Base-by-base conservation (phyloP, 2,113 vertebrate species). In the Carollia perspicillata region DNA sequence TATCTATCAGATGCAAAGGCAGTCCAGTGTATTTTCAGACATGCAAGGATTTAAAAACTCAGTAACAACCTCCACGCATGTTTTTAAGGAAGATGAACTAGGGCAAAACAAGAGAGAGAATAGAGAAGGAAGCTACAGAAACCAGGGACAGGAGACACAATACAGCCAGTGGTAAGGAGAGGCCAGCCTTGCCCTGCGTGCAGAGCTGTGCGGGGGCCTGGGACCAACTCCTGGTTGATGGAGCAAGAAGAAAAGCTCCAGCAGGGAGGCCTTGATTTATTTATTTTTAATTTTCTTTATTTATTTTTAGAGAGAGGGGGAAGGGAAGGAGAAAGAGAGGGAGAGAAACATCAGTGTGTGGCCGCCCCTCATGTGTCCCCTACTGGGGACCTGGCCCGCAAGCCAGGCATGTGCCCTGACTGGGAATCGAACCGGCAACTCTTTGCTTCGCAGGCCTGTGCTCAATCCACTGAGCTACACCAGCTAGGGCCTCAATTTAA, bases 181-280 rank as follows among this genome's bases (percentile, higher is more conserved):
- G 47, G 14, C 6, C 63, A 33, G 63, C 3, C 33, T n/a, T 28
- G 40, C 5, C 4, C 47, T 20, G 17, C 4, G 28, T 60, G 40
- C 33, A 12, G 42, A n/a, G 11, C 37, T 18, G 30, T 16, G 22
- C 23, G 6, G 47, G 37, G 20, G 17, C 40, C 53, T 35, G 74
- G 30, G 33, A 18, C 23, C 11, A 10, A 18, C 6, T 16, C 13
- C 18, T 8, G 1, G 14, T 51, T 8, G 0, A 11, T 3, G 7
- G 17, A 40, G 18, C 5, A 37, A 23, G 58, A 42, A 55, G 33
- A 11, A 44, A 47, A 12, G 3, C 23, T 84, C 49, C 44, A 44
- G 66, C 7, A 89, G 37, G 75, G 51, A n/a, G 28, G 71, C 35
- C 28, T 66, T 58, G 11, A 53, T 20, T 44, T 42, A 1, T n/a